Conservation (phyloP, 2,797 vertebrate genomes). For the Nyctibius grandis region DNA sequence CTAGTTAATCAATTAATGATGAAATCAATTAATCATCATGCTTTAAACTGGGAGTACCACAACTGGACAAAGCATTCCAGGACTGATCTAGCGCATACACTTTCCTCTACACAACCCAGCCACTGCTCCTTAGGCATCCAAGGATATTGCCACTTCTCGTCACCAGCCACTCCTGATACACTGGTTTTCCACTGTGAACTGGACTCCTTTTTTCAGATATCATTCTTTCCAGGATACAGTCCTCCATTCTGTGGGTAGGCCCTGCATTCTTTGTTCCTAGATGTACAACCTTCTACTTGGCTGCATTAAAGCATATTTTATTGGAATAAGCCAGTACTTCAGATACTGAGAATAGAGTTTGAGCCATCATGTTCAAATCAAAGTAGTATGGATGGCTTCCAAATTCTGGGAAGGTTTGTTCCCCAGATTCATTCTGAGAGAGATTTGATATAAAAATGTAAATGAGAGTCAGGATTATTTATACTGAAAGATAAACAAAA, state of each 20-base stretch:
- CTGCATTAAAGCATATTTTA: neutral
- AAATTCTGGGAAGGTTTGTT: slow-evolving; percentile 14
- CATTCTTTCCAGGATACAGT: neutral
- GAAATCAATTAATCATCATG: neutral
- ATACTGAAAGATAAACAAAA: slow-evolving; percentile 23
- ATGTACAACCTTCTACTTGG: neutral
- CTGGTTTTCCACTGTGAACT: neutral
- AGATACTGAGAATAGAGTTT: neutral
- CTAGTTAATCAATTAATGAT: neutral
- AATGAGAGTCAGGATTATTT: slow-evolving; percentile 41
- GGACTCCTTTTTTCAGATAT: neutral
- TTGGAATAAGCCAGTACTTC: neutral
- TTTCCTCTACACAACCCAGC: neutral
- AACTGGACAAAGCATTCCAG: neutral
- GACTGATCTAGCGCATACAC: neutral
- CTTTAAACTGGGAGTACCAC: neutral
- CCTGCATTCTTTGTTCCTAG: slow-evolving; percentile 24
- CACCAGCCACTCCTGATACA: neutral
- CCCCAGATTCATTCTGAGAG: slow-evolving; percentile 7
- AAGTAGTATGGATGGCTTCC: slow-evolving; percentile 28
- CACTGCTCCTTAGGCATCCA: neutral
- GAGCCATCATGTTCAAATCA: neutral
- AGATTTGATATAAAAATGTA: slow-evolving; percentile 36
- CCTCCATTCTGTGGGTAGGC: neutral
- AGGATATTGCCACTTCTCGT: neutral